phyloP scores from a whole-genome alignment of 2,888 invertebrate genomes.

The Xylophagus ater region DNA sequence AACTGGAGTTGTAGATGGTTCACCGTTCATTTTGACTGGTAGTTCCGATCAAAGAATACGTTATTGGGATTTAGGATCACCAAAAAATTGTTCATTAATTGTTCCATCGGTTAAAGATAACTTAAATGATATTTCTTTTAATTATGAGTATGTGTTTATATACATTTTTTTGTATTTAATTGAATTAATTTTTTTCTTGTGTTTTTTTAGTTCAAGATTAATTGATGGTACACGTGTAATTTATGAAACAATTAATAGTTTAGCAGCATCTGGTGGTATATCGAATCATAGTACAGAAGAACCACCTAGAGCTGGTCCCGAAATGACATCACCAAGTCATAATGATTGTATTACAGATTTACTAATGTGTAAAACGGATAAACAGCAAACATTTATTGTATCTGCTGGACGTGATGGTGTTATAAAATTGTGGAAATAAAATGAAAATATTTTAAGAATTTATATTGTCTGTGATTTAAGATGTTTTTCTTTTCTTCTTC shows the following conservation, averaged over 20 bases:
- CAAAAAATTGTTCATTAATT: conserved; percentile 69
- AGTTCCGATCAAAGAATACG: conserved; percentile 86
- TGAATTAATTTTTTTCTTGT: conserved; percentile 3
- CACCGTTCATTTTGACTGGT: conserved; percentile 66
- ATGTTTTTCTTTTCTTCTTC: too few relatives aligned
- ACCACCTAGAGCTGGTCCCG: conserved; percentile 51
- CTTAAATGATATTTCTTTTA: conserved; percentile 45
- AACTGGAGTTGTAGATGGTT: conserved; percentile 58
- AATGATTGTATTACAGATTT: conserved; percentile 65
- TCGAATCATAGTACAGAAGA: conserved; percentile 36
- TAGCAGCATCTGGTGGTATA: conserved; percentile 26
- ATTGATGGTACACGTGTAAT: conserved; percentile 89
- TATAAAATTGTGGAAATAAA: conserved; percentile 94
- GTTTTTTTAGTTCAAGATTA: conserved; percentile 52
- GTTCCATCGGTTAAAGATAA: too few relatives aligned
- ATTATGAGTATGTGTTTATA: conserved; percentile 57
- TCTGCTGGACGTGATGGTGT: conserved; percentile 73
- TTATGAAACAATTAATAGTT: conserved; percentile 47
- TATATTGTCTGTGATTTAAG: too few relatives aligned
- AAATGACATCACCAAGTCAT: conserved; percentile 60
- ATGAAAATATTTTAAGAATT: too few relatives aligned
- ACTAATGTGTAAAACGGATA: conserved; percentile 70
- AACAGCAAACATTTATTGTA: conserved; percentile 74
- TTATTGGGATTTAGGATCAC: conserved; percentile 77
- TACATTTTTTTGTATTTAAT: too few relatives aligned